Evolutionary conservation across 2,113 vertebrate species (phyloP).

Genomic region (Uria aalge): DNA sequence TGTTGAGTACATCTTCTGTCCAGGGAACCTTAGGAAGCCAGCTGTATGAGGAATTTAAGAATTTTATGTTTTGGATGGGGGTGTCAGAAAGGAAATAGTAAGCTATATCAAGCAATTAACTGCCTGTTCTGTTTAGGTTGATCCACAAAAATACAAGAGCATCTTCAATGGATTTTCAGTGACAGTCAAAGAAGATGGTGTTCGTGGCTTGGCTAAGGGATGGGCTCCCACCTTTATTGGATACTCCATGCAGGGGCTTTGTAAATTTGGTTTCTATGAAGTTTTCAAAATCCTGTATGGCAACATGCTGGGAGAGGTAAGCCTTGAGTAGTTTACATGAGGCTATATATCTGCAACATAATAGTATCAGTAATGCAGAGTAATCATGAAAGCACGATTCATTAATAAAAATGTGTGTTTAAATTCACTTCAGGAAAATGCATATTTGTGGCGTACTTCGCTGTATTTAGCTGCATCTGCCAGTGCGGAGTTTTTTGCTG

Average conservation of each 20-base stretch:
- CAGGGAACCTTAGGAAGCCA: background rate
- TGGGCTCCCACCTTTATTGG: conserved; percentile 98
- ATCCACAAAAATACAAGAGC: conserved; percentile 92
- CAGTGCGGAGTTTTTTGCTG: conserved; percentile 99
- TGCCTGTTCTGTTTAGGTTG: conserved; percentile 78
- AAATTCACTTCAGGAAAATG: conserved; percentile 83
- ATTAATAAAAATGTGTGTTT: background rate
- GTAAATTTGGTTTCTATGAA: conserved; percentile 99
- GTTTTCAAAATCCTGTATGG: conserved; percentile 95
- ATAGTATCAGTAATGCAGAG: background rate
- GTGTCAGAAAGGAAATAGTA: background rate
- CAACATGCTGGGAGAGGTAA: conserved; percentile 92
- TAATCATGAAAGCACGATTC: background rate
- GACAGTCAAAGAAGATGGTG: conserved; percentile 91
- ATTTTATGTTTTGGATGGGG: accelerated
- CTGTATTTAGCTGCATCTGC: conserved; percentile 95
- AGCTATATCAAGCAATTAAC: background rate
- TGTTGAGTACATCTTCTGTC: accelerated
- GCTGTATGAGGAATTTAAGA: background rate
- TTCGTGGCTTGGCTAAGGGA: conserved; percentile 93
- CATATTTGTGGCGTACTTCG: conserved; percentile 95
- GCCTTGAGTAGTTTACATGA: background rate
- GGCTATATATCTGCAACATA: background rate
- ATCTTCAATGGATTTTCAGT: conserved; percentile 93
- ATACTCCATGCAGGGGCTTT: conserved; percentile 98